A percentile compares a stretch with the other conserved stretches of the same genome.
Evolutionary conservation across 2,113 vertebrate genomes (phyloP).

Genomic region (Sminthopsis crassicaudata): DNA sequence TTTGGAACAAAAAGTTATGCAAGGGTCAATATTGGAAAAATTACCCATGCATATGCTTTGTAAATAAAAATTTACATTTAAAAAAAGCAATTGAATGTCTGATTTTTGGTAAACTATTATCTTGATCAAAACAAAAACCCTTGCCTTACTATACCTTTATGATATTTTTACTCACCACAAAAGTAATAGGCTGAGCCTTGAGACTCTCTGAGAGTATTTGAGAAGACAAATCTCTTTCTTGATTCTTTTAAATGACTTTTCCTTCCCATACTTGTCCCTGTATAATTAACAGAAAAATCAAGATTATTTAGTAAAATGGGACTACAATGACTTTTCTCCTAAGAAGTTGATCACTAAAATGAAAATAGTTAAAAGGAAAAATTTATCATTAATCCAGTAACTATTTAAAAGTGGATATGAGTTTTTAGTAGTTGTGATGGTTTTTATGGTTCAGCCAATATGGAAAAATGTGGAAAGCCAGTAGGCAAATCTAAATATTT

Average conservation of each 20-base stretch:
- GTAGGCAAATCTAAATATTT: slow-evolving; percentile 22
- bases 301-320: background rate
- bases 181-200: background rate
- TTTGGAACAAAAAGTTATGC: too few relatives aligned
- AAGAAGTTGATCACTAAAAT: slow-evolving; percentile 38
- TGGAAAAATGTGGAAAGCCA: slow-evolving; percentile 26
- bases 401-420: slow-evolving; percentile 17
- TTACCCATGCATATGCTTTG: too few relatives aligned
- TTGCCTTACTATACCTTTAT: background rate
- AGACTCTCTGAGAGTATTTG: background rate
- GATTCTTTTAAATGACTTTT: background rate
- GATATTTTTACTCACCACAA: background rate
- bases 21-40: too few relatives aligned
- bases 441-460: slow-evolving; percentile 44
- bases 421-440: slow-evolving; percentile 5
- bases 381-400: slow-evolving; percentile 37
- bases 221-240: background rate
- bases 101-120: background rate
- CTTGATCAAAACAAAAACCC: background rate
- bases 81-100: background rate
- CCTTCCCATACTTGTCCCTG: background rate
- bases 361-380: slow-evolving; percentile 35
- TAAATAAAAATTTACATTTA: too few relatives aligned
- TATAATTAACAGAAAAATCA: slow-evolving; percentile 17
- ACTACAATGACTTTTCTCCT: background rate